Base-by-base conservation (phyloP, 1,140 invertebrate genomes). In the Polypedilum pembai region DNA sequence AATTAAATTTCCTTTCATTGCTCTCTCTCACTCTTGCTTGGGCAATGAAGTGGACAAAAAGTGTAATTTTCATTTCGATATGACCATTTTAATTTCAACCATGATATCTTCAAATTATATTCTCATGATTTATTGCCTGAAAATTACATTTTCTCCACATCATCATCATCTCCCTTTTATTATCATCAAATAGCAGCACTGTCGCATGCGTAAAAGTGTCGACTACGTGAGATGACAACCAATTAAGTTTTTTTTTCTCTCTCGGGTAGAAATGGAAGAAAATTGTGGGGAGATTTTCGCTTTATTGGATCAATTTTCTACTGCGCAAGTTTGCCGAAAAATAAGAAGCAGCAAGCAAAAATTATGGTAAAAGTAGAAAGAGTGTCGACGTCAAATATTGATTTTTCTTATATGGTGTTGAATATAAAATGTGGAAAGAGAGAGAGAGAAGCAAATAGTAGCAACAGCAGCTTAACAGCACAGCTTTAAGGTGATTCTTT, bases 151-250 rank as follows among this genome's bases (percentile, higher is more conserved):
- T 56, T 56, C n/a, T 56, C n/a, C n/a, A 56, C 45, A 56, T n/a
- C 45, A 56, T 56, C 45, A 56, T 56, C 45, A 15, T 56, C 41
- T 12, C 41, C 24, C 24, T 33, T 3, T 33, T 33, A 33, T 33
- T 33, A 33, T 33, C 41, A 45, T 45, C 8, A 45, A 8, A 45
- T 45, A 45, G 41, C 8, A 66, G 7, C 18, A 18, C 65, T 33
- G 17, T 18, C 65, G 65, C 65, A 18, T 69, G 65, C 65, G 65
- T 69, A 12, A 7, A 69, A 69, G 17, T 69, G 45, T 56, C 45
- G 45, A 56, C 24, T 33, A 33, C 45, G 45, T 69, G 17, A 69
- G 65, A 69, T 69, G 65, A 69, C 65, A 69, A 69, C 65, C 65
- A 69, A 69, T 69, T 69, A 69, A 69, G 65, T 69, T 69, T 20